phyloP scores from a whole-genome alignment of 2,888 invertebrate species.

The Cabera pusaria region DNA sequence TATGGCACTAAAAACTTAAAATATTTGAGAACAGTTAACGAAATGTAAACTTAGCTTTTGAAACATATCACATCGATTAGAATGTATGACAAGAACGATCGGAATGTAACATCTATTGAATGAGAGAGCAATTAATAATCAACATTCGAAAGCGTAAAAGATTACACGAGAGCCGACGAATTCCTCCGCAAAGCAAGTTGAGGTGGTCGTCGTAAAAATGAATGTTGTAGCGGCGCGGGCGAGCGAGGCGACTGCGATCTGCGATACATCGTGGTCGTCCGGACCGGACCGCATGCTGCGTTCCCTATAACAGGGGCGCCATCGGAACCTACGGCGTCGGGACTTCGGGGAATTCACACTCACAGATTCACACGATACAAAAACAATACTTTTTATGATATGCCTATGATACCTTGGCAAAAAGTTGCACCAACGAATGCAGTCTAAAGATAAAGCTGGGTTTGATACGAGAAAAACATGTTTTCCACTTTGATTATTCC shows the following conservation, averaged over 20 bases:
- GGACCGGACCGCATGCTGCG: slow-evolving; percentile 16
- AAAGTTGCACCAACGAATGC: no score
- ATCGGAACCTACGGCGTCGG: background rate
- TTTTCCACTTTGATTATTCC: no score
- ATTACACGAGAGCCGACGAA: slow-evolving; percentile 70
- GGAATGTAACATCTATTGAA: slow-evolving; percentile 69
- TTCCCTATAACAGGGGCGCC: slow-evolving; percentile 15
- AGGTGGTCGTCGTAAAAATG: slow-evolving; percentile 23
- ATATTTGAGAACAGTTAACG: slow-evolving; percentile 18
- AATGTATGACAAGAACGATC: slow-evolving; percentile 57
- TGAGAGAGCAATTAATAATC: slow-evolving; percentile 73
- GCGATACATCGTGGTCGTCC: slow-evolving; percentile 10
- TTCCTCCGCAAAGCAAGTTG: slow-evolving; percentile 49
- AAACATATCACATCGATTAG: slow-evolving; percentile 49
- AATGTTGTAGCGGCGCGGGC: slow-evolving; percentile 18
- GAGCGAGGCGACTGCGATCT: no score
- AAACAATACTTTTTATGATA: background rate
- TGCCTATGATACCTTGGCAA: background rate
- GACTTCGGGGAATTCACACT: slow-evolving; percentile 6
- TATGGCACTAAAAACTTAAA: slow-evolving; percentile 3
- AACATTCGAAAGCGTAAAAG: slow-evolving; percentile 76
- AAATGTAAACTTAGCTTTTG: slow-evolving; percentile 34
- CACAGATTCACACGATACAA: slow-evolving; percentile 2
- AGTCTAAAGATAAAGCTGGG: no score
- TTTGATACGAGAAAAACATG: no score